Conservation (phyloP, 2,888 invertebrate species). For the Drosophila peninsularis region DNA sequence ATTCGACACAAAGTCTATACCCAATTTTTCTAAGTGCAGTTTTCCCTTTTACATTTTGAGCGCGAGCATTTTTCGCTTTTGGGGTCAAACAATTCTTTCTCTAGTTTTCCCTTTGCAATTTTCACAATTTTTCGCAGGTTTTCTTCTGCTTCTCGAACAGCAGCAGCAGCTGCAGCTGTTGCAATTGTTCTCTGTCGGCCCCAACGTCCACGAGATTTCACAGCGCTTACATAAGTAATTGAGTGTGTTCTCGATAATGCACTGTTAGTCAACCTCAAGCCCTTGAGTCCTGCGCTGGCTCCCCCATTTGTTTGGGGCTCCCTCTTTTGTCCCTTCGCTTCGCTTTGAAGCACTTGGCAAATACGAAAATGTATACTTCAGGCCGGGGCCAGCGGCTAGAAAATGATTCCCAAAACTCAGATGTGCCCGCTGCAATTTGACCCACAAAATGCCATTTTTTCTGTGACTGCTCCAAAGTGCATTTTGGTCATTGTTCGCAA, state of each 20-base stretch:
- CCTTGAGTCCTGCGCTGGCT: neutral
- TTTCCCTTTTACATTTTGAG: constrained; percentile 13
- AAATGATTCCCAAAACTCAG: constrained; percentile 24
- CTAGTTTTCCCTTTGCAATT: constrained; percentile 32
- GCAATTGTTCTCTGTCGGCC: constrained; percentile 61
- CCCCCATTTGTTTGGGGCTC: constrained; percentile 41
- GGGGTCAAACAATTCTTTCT: constrained; percentile 60
- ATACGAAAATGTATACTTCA: constrained; percentile 51
- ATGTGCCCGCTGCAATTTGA: constrained; percentile 43
- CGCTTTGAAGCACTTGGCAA: constrained; percentile 66
- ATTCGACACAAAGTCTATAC: neutral
- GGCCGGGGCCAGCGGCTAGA: constrained; percentile 1
- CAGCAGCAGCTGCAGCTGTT: constrained; percentile 52
- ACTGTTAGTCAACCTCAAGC: constrained; percentile 36
- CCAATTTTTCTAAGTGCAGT: constrained; percentile 13
- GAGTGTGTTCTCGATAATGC: constrained; percentile 78
- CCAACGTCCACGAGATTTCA: constrained; percentile 15
- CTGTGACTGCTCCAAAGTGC: constrained; percentile 4
- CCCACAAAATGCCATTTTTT: constrained; percentile 38
- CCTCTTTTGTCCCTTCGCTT: constrained; percentile 21
- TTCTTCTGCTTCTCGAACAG: constrained; percentile 19
- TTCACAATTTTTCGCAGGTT: constrained; percentile 57
- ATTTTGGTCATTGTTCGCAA: constrained; percentile 32
- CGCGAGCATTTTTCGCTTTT: constrained; percentile 32
- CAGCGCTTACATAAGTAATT: constrained; percentile 76